A percentile compares a stretch with the other conserved stretches of the same genome.
These are phyloP conservation scores for Periparus ater DNA, from an alignment of 2,797 vertebrate genomes.

Conservation along the genomic window DNA sequence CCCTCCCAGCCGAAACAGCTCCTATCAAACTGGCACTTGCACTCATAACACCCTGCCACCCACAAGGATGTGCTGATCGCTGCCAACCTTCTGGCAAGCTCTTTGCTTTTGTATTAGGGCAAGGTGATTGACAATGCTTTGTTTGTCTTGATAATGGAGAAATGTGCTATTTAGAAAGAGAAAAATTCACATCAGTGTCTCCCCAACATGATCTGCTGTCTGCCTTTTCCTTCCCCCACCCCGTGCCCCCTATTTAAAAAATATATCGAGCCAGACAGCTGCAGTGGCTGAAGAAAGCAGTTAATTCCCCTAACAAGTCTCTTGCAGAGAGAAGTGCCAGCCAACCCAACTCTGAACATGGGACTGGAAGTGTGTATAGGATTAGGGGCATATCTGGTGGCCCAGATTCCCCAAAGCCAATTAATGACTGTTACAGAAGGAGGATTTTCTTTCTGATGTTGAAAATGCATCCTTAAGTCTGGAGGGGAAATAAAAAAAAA, in stretches of 20 bases:
- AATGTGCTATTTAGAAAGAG: neutral
- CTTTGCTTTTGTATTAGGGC: slow-evolving; percentile 36
- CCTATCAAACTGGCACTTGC: neutral
- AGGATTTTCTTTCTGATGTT: slow-evolving; percentile 32
- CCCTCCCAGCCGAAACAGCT: neutral
- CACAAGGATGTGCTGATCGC: neutral
- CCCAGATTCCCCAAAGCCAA: slow-evolving; percentile 21
- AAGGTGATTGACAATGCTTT: slow-evolving; percentile 44
- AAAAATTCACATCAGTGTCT: slow-evolving; percentile 23
- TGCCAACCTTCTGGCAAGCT: slow-evolving; percentile 25
- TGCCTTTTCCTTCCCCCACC: neutral
- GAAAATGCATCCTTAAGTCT: neutral
- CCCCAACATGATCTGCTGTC: neutral
- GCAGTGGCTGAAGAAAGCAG: neutral
- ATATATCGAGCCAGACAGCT: neutral
- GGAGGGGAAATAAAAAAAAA: neutral
- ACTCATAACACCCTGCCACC: neutral
- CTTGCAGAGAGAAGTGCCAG: neutral
- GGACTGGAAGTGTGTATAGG: neutral
- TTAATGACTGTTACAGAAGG: slow-evolving; percentile 16
- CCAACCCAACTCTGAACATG: neutral
- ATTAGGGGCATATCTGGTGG: slow-evolving; percentile 31
- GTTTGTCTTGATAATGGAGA: neutral
- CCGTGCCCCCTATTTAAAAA: neutral
- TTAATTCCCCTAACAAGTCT: neutral